Percentiles rank a stretch among this genome's conserved stretches.
phyloP scores from a whole-genome alignment of 2,113 vertebrate genomes.

The Talpa occidentalis region DNA sequence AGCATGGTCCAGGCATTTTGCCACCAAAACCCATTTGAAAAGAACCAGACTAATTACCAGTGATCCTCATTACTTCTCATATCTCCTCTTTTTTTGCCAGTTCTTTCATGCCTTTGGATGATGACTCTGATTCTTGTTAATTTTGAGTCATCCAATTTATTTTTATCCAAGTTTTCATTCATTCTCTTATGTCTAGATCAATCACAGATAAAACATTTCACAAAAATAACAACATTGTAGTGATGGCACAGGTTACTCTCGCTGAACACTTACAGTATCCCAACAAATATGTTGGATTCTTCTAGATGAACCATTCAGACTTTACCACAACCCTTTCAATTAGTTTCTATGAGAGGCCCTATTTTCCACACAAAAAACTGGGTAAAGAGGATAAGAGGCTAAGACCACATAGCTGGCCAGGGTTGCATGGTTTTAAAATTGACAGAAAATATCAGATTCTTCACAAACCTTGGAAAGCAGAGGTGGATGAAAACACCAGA shows the following conservation, averaged over 20 bases:
- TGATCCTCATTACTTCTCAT: background rate
- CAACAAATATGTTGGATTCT: background rate
- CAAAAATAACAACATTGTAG: background rate
- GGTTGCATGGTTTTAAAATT: background rate
- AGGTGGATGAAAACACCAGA: background rate
- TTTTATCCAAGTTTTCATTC: background rate
- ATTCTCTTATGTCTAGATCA: background rate
- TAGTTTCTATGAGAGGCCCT: background rate
- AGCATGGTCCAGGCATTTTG: no score
- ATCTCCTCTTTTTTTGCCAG: background rate
- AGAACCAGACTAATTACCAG: background rate
- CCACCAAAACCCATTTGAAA: background rate
- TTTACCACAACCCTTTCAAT: background rate
- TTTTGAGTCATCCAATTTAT: background rate
- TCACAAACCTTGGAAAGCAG: background rate
- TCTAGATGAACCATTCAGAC: background rate
- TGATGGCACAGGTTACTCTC: background rate
- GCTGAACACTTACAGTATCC: background rate
- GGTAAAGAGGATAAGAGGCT: background rate
- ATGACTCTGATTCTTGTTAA: background rate
- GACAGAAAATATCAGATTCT: background rate
- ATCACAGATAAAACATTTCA: background rate
- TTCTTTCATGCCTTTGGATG: background rate
- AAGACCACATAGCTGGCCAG: background rate
- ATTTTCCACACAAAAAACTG: background rate